Evolutionary conservation across 2,113 vertebrate genomes (phyloP).

Genomic region (Orthonyx spaldingii): DNA sequence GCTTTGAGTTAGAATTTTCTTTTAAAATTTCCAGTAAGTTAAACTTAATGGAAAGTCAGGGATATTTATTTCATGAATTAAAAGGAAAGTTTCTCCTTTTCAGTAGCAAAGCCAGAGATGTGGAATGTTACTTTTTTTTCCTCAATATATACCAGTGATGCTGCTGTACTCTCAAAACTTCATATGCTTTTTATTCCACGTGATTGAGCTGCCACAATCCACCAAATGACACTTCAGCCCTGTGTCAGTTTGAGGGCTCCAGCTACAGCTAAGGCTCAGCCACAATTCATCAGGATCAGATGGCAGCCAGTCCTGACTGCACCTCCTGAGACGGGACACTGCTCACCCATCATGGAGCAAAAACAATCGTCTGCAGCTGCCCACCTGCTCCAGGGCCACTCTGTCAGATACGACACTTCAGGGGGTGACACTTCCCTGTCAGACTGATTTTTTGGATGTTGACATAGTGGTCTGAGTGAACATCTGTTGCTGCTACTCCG

Average conservation of each 20-base stretch:
- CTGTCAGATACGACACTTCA: not conserved
- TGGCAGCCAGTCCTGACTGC: not conserved
- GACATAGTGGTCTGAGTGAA: not conserved
- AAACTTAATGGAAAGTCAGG: not conserved
- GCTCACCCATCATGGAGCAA: not conserved
- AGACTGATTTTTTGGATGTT: slow-evolving; percentile 11
- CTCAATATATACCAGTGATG: not conserved
- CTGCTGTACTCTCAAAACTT: not conserved
- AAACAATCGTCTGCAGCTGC: not conserved
- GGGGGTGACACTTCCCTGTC: not conserved
- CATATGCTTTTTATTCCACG: not conserved
- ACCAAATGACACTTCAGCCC: not conserved
- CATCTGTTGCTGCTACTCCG: slow-evolving; percentile 24
- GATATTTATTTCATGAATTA: not conserved
- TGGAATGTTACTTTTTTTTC: fast-evolving
- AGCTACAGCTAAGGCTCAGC: not conserved
- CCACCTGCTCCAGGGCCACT: slow-evolving; percentile 41
- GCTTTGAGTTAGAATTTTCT: not conserved
- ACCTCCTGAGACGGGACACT: not conserved
- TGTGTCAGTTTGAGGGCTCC: not conserved
- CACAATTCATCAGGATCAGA: slow-evolving; percentile 33
- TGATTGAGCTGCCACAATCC: not conserved
- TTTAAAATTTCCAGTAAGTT: not conserved
- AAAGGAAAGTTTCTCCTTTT: not conserved
- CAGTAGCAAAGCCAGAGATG: not conserved